Base-by-base conservation (phyloP, 2,113 vertebrate species). In the Corvus cornix region DNA sequence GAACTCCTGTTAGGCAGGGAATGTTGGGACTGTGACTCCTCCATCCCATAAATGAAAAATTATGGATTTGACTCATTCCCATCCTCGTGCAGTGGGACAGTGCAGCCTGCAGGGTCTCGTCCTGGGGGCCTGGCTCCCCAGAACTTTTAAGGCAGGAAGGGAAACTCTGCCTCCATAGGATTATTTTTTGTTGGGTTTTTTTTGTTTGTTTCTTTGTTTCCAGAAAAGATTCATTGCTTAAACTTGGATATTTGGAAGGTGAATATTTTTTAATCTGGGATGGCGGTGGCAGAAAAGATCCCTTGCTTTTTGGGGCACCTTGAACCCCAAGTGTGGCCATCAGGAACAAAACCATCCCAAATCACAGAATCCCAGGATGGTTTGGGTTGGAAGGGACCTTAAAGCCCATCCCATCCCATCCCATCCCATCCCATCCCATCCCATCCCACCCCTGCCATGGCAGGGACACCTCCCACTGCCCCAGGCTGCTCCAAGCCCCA, bases 351-450 rank as follows among this genome's bases (percentile, higher is more conserved):
- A 33, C 19, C 24, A 8, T 64, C 28, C 66, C 58, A 51, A 70
- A 55, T 48, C 48, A 37, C 30, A 41, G 39, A 53, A 60, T 46
- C 39, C 10, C 10, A 18, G 39, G 18, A 44, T 9, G 49, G 17
- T 19, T 63, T 56, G 21, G 18, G 8, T 27, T 27, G 20, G 11
- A 7, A 62, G 6, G 24, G 41, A 43, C 26, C 14, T 35, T 11
- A 15, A 35, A 35, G 4, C 8, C 1, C 31, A 31, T 46, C n/a
- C 20, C 2, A 1, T 53, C 0, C 24, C 39, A 8, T 1, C 16
- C 9, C 4, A 35, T 4, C 8, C 1, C 31, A 31, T n/a, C n/a
- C n/a, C n/a, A 1, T 53, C 0, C 24, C 35, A 35, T 46, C n/a
- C 20, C 2, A 1, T 46, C 0, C 24, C 39, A 8, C 2, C 16